These are phyloP conservation scores for Drosophila nannoptera DNA, from an alignment of 1,140 invertebrate species.

Conservation along the genomic window DNA sequence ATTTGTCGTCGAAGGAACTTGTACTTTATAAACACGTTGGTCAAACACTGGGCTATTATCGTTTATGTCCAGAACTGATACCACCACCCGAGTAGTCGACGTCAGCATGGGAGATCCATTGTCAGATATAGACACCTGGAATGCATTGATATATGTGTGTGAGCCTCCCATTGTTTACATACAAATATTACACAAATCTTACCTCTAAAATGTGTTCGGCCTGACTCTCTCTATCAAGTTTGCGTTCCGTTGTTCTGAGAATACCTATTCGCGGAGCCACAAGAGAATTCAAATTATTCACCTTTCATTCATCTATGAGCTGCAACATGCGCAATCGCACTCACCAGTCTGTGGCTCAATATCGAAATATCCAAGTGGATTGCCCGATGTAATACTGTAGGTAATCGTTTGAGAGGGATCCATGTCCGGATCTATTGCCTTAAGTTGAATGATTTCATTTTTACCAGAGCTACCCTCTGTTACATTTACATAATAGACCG, in stretches of 20 bases:
- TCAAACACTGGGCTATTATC: conserved; percentile 91
- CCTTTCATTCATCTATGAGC: neutral
- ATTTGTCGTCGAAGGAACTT: conserved; percentile 84
- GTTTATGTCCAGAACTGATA: conserved; percentile 91
- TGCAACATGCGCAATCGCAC: conserved; percentile 35
- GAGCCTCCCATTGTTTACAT: too few relatives aligned
- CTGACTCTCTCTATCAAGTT: conserved; percentile 91
- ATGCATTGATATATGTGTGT: too few relatives aligned
- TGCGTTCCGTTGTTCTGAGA: conserved; percentile 89
- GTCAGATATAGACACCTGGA: conserved; percentile 88
- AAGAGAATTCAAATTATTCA: conserved; percentile 60
- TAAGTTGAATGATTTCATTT: conserved; percentile 86
- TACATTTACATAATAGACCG: conserved; percentile 91
- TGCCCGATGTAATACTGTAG: conserved; percentile 92
- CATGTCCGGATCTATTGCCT: conserved; percentile 89
- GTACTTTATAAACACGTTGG: conserved; percentile 88
- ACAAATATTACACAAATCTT: conserved; percentile 51
- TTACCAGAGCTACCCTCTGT: conserved; percentile 90
- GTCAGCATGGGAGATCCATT: conserved; percentile 87
- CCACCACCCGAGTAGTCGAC: conserved; percentile 90
- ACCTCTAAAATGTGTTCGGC: conserved; percentile 92
- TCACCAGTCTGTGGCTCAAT: conserved; percentile 92
- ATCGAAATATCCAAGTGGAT: conserved; percentile 92
- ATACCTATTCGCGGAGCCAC: conserved; percentile 81
- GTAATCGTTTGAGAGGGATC: conserved; percentile 84